These are phyloP conservation scores for Hartigia nigra DNA, from an alignment of 2,888 invertebrate species.

Conservation along the genomic window DNA sequence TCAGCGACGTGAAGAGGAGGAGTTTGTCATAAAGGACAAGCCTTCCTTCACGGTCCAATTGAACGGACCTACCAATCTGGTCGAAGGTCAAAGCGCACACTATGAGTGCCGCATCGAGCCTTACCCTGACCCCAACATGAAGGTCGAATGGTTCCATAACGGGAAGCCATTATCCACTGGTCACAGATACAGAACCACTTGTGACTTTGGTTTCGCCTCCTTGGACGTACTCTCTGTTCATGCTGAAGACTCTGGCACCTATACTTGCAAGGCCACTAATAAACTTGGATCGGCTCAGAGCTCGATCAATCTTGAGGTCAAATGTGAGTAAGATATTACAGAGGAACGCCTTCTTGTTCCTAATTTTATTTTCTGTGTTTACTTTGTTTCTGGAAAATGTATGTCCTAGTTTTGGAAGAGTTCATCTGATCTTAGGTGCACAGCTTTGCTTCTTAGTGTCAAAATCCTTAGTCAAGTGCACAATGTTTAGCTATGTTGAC, in stretches of 20 bases:
- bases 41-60: conserved; percentile 88
- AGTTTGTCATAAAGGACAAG: conserved; percentile 82
- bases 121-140: conserved; percentile 88
- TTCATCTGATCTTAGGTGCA: background rate
- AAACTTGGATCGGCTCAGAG: conserved; percentile 86
- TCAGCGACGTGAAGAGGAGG: conserved; percentile 84
- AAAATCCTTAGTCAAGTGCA: background rate
- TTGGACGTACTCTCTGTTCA: conserved; percentile 94
- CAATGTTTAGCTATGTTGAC: background rate
- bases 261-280: conserved; percentile 89
- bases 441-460: background rate
- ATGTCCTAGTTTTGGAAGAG: background rate
- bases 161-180: conserved; percentile 88
- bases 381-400: background rate
- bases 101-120: conserved; percentile 94
- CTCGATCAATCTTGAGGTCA: conserved; percentile 82
- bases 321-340: conserved; percentile 72
- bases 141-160: conserved; percentile 95
- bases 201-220: conserved; percentile 97
- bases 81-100: conserved; percentile 91
- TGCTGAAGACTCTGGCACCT: conserved; percentile 93
- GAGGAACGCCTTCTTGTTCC: background rate
- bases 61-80: conserved; percentile 85
- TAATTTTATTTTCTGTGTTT: background rate
- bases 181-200: conserved; percentile 92